phyloP scores from a whole-genome alignment of 2,797 vertebrate genomes.

The Micromesistius poutassou region DNA sequence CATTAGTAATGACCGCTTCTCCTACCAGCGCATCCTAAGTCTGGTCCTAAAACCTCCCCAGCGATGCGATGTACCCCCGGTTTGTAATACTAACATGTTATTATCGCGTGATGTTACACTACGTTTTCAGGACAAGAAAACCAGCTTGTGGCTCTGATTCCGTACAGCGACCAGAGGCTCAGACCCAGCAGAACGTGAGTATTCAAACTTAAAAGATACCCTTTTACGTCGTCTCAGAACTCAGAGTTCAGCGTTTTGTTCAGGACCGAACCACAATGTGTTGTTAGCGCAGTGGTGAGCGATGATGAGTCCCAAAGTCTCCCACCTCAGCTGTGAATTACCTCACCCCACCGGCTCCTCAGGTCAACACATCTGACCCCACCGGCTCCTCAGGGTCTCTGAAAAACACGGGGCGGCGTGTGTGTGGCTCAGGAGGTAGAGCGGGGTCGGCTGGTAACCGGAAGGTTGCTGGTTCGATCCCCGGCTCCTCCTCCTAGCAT shows the following conservation, averaged over 20 bases:
- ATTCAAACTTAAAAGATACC: not conserved
- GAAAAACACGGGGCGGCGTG: too few relatives aligned
- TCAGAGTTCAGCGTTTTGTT: not conserved
- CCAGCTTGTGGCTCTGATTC: conserved; percentile 95
- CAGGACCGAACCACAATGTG: too few relatives aligned
- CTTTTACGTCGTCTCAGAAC: not conserved
- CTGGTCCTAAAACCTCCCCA: not conserved
- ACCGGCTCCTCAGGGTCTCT: not conserved
- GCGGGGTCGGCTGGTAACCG: too few relatives aligned
- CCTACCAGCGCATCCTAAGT: not conserved
- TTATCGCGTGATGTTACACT: not conserved
- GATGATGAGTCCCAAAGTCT: not conserved
- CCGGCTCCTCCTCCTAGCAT: too few relatives aligned
- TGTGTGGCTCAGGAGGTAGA: too few relatives aligned
- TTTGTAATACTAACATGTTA: too few relatives aligned
- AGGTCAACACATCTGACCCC: too few relatives aligned
- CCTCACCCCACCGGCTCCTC: not conserved
- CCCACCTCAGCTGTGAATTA: not conserved
- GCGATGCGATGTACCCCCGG: too few relatives aligned
- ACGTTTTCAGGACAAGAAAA: conserved; percentile 90
- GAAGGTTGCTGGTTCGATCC: too few relatives aligned
- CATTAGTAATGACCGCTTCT: not conserved
- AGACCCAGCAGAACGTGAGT: conserved; percentile 96
- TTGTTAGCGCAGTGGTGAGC: not conserved
- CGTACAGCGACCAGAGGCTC: conserved; percentile 95